phyloP scores from a whole-genome alignment of 2,797 vertebrate species.

The Schizopygopsis malacanthus region DNA sequence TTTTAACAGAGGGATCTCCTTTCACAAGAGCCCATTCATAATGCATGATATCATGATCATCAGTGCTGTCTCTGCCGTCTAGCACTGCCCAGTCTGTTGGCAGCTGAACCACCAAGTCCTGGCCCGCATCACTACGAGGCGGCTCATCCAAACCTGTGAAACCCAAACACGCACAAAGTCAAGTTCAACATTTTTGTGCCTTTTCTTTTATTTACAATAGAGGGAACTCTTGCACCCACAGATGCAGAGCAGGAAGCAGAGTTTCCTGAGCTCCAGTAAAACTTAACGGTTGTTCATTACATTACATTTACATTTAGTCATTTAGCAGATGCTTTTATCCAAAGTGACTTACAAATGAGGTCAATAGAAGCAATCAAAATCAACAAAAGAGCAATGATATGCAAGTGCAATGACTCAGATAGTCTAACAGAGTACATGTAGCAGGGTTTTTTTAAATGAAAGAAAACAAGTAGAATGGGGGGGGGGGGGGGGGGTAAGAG shows the following conservation, averaged over 20 bases:
- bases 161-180: neutral
- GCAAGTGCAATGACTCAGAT: no score
- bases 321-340: no score
- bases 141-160: constrained; percentile 77
- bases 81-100: constrained; percentile 91
- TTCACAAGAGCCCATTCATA: constrained; percentile 90
- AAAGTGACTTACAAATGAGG: no score
- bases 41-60: constrained; percentile 84
- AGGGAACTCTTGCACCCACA: neutral
- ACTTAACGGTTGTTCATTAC: neutral
- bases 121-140: constrained; percentile 88
- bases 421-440: no score
- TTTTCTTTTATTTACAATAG: no score
- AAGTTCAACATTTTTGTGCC: neutral
- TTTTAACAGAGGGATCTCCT: constrained; percentile 84
- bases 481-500: no score
- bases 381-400: no score
- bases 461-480: no score
- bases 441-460: no score
- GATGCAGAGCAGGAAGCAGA: neutral
- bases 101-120: constrained; percentile 89
- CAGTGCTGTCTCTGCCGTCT: constrained; percentile 91
- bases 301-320: no score
- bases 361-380: no score
- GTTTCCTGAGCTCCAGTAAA: neutral